A percentile compares a stretch with the other conserved stretches of the same genome.
Evolutionary conservation across 2,113 vertebrate species (phyloP).

Genomic region (Amblyopsis rosae): DNA sequence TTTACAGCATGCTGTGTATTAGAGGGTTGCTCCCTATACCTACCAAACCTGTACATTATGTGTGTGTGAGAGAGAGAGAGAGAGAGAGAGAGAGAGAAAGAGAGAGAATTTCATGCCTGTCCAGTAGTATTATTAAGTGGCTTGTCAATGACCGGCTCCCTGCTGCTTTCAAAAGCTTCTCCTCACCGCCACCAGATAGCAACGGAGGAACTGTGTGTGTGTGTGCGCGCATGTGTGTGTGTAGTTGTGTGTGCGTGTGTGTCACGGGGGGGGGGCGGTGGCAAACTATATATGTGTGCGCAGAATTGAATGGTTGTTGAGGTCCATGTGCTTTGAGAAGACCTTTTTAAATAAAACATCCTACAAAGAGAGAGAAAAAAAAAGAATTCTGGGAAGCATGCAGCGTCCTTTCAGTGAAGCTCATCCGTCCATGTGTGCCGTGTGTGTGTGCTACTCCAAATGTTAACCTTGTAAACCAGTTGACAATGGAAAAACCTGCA

Average conservation of each 20-base stretch:
- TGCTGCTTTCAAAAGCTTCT: slow-evolving; percentile 62
- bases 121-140: slow-evolving; percentile 70
- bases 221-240: slow-evolving; percentile 1
- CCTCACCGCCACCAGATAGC: slow-evolving; percentile 51
- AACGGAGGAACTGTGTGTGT: slow-evolving; percentile 16
- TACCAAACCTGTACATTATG: no score
- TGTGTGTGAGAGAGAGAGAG: slow-evolving; percentile 24
- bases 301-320: not conserved
- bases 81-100: slow-evolving; percentile 29
- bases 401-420: slow-evolving; percentile 20
- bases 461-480: slow-evolving; percentile 33
- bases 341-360: no score
- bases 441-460: slow-evolving; percentile 10
- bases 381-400: slow-evolving; percentile 28
- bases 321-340: slow-evolving; percentile 6
- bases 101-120: slow-evolving; percentile 66
- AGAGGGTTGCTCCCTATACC: no score
- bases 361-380: no score
- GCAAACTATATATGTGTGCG: slow-evolving; percentile 23
- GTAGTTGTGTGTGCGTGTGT: slow-evolving; percentile 2
- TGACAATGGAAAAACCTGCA: slow-evolving; percentile 38
- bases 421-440: slow-evolving; percentile 34
- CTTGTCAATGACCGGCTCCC: slow-evolving; percentile 62
- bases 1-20: no score
- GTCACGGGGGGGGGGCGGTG: not conserved